These are phyloP conservation scores for Parascotia fuliginaria DNA, from an alignment of 2,888 invertebrate species.

Conservation along the genomic window DNA sequence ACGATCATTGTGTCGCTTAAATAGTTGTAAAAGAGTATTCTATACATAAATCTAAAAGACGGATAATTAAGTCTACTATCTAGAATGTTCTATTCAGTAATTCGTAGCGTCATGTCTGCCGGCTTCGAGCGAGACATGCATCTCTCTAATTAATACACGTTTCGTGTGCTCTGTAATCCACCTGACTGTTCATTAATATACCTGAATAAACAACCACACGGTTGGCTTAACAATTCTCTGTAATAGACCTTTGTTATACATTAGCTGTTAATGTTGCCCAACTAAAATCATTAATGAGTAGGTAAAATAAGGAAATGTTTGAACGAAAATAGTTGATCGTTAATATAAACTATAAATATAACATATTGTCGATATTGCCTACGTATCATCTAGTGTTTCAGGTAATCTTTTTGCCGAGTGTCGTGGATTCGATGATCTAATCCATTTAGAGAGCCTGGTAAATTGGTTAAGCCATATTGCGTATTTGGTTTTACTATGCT, in stretches of 20 bases:
- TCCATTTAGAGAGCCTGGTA: no score
- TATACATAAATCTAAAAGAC: background rate
- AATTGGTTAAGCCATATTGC: no score
- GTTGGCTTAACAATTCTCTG: constrained; percentile 48
- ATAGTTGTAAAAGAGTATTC: no score
- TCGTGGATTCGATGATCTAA: no score
- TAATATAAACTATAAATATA: no score
- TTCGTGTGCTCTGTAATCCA: constrained; percentile 60
- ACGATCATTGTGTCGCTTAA: no score
- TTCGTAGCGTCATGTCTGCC: constrained; percentile 19
- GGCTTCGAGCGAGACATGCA: constrained; percentile 38
- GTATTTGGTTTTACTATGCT: no score
- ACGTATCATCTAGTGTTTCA: no score
- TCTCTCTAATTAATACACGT: constrained; percentile 63
- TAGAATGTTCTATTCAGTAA: constrained; percentile 25
- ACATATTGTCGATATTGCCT: no score
- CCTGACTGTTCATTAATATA: constrained; percentile 62
- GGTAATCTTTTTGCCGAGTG: no score
- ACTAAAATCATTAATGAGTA: constrained; percentile 13
- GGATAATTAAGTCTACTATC: constrained; percentile 13
- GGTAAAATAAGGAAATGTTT: no score
- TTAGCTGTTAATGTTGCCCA: constrained; percentile 26
- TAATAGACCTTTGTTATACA: constrained; percentile 42
- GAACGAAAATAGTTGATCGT: no score
- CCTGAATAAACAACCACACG: constrained; percentile 57